These are phyloP conservation scores for cattle (Bos taurus) DNA, from an alignment of 2,113 vertebrate species.

Conservation along the genomic window ARS-UCD2.0 NC_037352.1:26365001-26365500, in stretches of 20 bases:
- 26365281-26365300: slow-evolving; percentile 75
- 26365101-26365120: neutral
- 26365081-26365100: neutral
- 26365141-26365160: neutral
- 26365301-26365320: slow-evolving; percentile 91
- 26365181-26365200: neutral
- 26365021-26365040: neutral
- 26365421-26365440: slow-evolving; percentile 83
- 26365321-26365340: slow-evolving; percentile 92
- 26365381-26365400: slow-evolving; percentile 83
- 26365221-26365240: slow-evolving; percentile 91
- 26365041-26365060: neutral
- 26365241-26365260: slow-evolving; percentile 90
- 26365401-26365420: slow-evolving; percentile 90
- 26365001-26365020: neutral
- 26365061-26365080: neutral
- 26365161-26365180: neutral
- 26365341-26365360: slow-evolving; percentile 91
- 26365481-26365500: neutral
- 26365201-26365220: neutral
- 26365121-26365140: neutral
- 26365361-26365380: slow-evolving; percentile 91
- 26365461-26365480: neutral
- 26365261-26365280: slow-evolving; percentile 85
- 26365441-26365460: neutral